Conservation (phyloP, 2,113 vertebrate genomes). For the Entomyzon cyanotis region DNA sequence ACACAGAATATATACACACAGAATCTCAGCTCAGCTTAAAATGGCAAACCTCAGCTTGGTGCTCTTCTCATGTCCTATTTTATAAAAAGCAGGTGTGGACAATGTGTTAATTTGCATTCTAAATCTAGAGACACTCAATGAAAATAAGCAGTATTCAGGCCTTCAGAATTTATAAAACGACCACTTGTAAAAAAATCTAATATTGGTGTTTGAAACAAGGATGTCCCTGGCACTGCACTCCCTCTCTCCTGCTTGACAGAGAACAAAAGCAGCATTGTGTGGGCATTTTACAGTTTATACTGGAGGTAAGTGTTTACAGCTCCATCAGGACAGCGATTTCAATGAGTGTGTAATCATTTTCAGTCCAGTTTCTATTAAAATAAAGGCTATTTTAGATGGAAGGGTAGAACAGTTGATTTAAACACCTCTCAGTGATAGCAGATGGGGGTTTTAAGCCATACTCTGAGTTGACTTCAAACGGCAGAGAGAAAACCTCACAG, state of each 20-base stretch:
- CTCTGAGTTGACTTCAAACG: background rate
- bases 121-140: background rate
- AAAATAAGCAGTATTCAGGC: background rate
- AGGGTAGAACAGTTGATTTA: background rate
- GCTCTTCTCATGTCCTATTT: background rate
- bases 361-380: background rate
- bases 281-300: constrained; percentile 1
- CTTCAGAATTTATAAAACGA: background rate
- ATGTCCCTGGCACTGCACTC: background rate
- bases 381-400: background rate
- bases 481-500: background rate
- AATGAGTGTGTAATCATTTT: background rate
- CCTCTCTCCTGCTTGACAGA: background rate
- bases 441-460: constrained; percentile 13
- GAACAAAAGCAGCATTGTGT: constrained; percentile 28
- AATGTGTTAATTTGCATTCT: background rate
- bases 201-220: background rate
- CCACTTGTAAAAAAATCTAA: background rate
- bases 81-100: background rate
- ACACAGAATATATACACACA: too few relatives aligned
- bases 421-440: background rate
- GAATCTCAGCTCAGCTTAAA: background rate
- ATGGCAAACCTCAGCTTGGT: background rate
- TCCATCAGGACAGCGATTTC: background rate
- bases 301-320: constrained; percentile 1